Conservation (phyloP, 2,888 invertebrate species). For the Odontomyia ornata region DNA sequence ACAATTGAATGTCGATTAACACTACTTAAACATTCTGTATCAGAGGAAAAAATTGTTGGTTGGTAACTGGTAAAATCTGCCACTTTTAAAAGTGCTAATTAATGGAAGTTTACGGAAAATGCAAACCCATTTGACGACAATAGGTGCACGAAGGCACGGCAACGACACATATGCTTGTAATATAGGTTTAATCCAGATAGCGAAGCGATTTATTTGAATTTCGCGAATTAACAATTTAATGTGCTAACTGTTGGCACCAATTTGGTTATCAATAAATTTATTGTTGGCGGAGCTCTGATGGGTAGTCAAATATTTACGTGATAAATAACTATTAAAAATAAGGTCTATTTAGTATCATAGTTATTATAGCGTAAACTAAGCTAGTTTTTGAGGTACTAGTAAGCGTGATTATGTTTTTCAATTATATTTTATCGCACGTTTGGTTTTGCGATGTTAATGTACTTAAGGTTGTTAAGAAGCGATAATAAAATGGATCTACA, state of each 20-base stretch:
- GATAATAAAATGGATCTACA: too few species aligned
- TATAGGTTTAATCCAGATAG: not conserved
- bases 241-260: not conserved
- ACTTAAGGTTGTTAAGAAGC: too few species aligned
- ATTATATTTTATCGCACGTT: too few species aligned
- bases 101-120: not conserved
- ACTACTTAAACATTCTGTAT: not conserved
- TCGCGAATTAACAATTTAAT: slow-evolving; percentile 16
- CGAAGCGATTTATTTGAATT: not conserved
- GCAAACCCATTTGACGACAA: not conserved
- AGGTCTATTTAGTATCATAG: too few species aligned
- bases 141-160: not conserved
- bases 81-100: slow-evolving; percentile 5
- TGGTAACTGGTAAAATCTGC: slow-evolving; percentile 28
- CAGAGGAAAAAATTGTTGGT: not conserved
- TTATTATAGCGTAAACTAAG: too few species aligned
- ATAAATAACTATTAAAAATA: not conserved
- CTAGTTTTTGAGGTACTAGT: too few species aligned
- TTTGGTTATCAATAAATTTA: slow-evolving; percentile 17
- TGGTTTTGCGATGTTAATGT: too few species aligned
- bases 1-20: not conserved
- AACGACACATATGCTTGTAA: not conserved
- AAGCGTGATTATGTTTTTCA: not conserved
- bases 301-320: not conserved
- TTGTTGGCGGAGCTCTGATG: not conserved